Base-by-base conservation (phyloP, 2,113 vertebrate species). In the Mesitornis unicolor region DNA sequence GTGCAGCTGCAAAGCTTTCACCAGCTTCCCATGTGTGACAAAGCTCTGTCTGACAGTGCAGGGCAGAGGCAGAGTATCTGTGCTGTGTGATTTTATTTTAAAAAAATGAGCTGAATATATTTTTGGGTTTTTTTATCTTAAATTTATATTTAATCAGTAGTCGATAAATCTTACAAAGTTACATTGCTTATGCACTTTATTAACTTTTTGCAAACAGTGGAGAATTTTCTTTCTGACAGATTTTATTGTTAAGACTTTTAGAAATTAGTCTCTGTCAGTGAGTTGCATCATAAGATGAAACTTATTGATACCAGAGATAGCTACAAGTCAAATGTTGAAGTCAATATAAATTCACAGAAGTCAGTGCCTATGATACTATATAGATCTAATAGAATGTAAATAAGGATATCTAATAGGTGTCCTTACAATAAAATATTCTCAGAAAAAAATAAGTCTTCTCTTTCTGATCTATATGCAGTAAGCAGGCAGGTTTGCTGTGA, bases 81-180 rank as follows among this genome's bases (percentile, higher is more conserved):
- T 26, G 8, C 33, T 2, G 3, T 18, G 26, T 24, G 5, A 38
- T 60, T 70, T 57, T 33, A 29, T 40, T 36, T 10, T 14, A 33
- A 26, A 50, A 67, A 40, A 63, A 18, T 1, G 2, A 42, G 5
- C 5, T 61, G 10, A 51, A 29, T 13, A 56, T 0, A 0, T 40
- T 1, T 13, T 40, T 5, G 2, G 0, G n/a, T 10, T 6, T 19
- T 57, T 56, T 38, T 7, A 50, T 68, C 69, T 82, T 35, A 38
- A 61, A 45, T 59, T 75, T 36, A 36, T 33, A 54, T 78, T 70
- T 42, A 45, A 47, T 20, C 10, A 38, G 13, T 54, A 26, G 25
- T 25, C 29, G 24, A 26, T 26, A 42, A 29, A 18, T 11, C 24
- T 89, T 33, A 45, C 2, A 69, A 26, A 15, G 2, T 35, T 19